Base-by-base conservation (phyloP, 2,888 invertebrate species). In the Xestia c-nigrum region DNA sequence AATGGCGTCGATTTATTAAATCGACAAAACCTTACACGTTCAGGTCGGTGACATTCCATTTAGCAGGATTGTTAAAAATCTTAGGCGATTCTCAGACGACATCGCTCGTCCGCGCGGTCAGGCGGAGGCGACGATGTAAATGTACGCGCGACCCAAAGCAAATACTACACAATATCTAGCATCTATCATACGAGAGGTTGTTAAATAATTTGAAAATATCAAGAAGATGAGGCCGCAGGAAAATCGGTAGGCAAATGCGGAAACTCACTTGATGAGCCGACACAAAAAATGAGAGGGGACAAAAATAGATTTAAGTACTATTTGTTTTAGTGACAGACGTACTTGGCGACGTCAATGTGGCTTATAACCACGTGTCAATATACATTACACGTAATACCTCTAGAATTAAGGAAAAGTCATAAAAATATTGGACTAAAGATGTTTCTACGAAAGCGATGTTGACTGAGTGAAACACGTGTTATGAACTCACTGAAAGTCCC, bases 281-380 rank as follows among this genome's bases (percentile, higher is more conserved):
- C 14, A 50, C 55, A 69, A 84, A 84, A 84, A 79, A 57, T 50
- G 0, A 63, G 31, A 43, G 47, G 16, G 5, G 59, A 63, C 47
- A 21, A 24, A 55, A 63, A 78, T 84, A 68, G 31, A 63, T 24
- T 21, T 43, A 38, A 7, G 14, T 65, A 84, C 57, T 69, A 69
- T 85, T 85, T 81, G 24, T 69, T 81, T 65, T 66, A 47, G 5
- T 55, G n/a, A 43, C 14, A 47, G 12, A 69, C 50, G 40, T 79
- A 78, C 21, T 81, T 67, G 9, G 14, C 19, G 64, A 61, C 47
- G 40, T 19, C 47, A 64, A 68, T 61, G 64, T 43, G 19, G n/a
- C 38, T 74, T 65, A 38, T 38, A 31, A 57, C 24, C 47, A 50
- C 43, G n/a, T 31, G 24, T 66, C 31, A 63, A 72, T 50, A 69